A percentile compares a stretch with the other conserved stretches of the same genome.
Conservation (phyloP, 2,888 invertebrate species). For the Polietes domitor region DNA sequence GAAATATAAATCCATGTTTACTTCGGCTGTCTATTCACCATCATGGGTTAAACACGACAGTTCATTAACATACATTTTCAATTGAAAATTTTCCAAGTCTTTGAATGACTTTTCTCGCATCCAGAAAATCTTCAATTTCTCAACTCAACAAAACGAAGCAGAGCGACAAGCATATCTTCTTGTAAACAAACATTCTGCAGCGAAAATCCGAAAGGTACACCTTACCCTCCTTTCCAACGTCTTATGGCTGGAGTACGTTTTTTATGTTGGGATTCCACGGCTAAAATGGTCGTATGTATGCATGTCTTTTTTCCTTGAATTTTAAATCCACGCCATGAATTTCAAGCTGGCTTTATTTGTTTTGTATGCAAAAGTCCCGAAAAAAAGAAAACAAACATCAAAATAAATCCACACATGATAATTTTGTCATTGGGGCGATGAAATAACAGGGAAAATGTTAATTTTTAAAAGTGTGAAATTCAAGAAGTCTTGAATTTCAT, state of each 20-base stretch:
- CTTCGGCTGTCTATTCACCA: too few species aligned
- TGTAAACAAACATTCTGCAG: too few species aligned
- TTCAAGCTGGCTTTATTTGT: neutral
- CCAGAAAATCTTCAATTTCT: too few species aligned
- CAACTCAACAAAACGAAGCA: too few species aligned
- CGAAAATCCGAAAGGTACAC: too few species aligned
- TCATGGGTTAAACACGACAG: neutral
- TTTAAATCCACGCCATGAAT: neutral
- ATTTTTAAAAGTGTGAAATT: slow-evolving; percentile 12
- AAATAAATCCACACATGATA: neutral
- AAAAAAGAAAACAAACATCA: neutral
- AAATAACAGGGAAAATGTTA: neutral
- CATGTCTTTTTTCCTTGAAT: neutral
- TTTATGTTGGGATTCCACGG: neutral
- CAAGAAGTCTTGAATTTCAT: neutral
- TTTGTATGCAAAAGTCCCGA: neutral
- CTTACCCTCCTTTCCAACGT: too few species aligned
- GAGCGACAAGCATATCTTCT: too few species aligned
- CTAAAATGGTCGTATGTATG: neutral
- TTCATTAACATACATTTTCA: too few species aligned
- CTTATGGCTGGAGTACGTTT: too few species aligned
- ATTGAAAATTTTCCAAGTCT: too few species aligned
- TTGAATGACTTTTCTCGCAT: too few species aligned
- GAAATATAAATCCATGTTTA: too few species aligned
- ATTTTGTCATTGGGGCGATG: neutral